Evolutionary conservation across 2,113 vertebrate genomes (phyloP), one percentile per base, ranked within the genome.

Genomic region (Mus pahari): DNA sequence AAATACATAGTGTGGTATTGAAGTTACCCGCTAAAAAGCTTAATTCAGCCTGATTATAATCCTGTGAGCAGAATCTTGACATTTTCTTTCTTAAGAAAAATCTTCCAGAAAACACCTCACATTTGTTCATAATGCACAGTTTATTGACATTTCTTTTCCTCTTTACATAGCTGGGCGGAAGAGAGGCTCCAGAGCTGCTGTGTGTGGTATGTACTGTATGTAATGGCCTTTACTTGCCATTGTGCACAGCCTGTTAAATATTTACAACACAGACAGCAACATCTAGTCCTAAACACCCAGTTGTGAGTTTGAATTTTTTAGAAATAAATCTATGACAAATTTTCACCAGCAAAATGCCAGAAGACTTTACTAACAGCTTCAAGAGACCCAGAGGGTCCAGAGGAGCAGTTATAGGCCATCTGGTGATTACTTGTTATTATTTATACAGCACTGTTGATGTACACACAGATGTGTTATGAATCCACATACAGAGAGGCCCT

Each of bases 371-470:
- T 97, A 97, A 98, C 97, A 97, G 97, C 97, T 98, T 97, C 97
- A 97, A 94, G 97, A 98, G 97, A 97, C 97, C 92, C 96, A 87
- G 92, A 12, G 94, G 97, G 97, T 97, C 97, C 97, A 98, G 70
- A 98, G 97, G 97, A 97, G 94, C 97, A 97, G 97, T 98, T 98
- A 96, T 31, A 92, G 97, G 97, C 97, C 97, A 98, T 98, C 97
- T 98, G 97, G 97, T 97, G 97, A 98, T 98, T 98, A 98, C 97
- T 98, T 97, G 97, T 97, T 98, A 98, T 97, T 98, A 98, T 98
- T 97, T 98, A 97, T 96, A 98, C 91, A 96, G 95, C 97, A 94
- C 92, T 92, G 58, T 95, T 92, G 97, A 97, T 97, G 89, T 96
- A 97, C 96, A 97, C 97, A 97, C 97, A 98, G 97, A 98, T 98